Percentiles rank a stretch among this genome's conserved stretches.
Conservation (phyloP, 1,140 invertebrate genomes). For the Hydropsyche tenuis region DNA sequence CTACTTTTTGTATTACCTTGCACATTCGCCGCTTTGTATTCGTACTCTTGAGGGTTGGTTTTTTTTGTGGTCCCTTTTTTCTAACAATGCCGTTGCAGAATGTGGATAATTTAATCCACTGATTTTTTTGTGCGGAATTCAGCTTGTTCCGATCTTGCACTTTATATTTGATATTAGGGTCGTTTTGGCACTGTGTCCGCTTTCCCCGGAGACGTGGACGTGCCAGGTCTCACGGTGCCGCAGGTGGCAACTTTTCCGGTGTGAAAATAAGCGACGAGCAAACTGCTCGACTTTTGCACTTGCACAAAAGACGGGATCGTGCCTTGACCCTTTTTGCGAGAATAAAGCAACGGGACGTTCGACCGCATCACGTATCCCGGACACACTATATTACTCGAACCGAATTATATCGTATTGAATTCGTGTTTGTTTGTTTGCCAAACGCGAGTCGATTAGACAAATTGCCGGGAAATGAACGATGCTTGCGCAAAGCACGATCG, state of each 20-base stretch:
- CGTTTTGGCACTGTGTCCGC: slow-evolving; percentile 44
- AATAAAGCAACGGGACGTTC: not conserved
- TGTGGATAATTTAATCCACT: too few relatives aligned
- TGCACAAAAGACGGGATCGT: slow-evolving; percentile 3
- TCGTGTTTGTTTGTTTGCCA: not conserved
- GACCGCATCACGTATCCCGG: not conserved
- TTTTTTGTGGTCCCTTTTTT: not conserved
- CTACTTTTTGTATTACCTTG: not conserved
- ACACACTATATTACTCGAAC: not conserved
- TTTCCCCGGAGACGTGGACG: not conserved
- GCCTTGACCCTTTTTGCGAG: slow-evolving; percentile 15
- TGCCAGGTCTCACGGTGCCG: slow-evolving; percentile 20
- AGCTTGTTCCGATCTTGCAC: not conserved
- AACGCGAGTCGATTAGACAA: not conserved
- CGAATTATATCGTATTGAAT: not conserved
- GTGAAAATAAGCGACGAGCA: not conserved
- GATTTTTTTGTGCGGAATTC: not conserved
- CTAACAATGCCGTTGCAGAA: too few relatives aligned
- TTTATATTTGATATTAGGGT: slow-evolving; percentile 37
- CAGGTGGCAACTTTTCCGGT: slow-evolving; percentile 13
- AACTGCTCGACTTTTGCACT: slow-evolving; percentile 12
- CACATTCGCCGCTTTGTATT: not conserved
- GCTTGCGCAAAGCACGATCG: not conserved
- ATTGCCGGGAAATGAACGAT: not conserved
- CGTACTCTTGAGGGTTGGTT: not conserved